Percentiles rank a stretch among this genome's conserved stretches.
These are phyloP conservation scores for Oreotragus oreotragus DNA, from an alignment of 2,113 vertebrate genomes.

Conservation along the genomic window DNA sequence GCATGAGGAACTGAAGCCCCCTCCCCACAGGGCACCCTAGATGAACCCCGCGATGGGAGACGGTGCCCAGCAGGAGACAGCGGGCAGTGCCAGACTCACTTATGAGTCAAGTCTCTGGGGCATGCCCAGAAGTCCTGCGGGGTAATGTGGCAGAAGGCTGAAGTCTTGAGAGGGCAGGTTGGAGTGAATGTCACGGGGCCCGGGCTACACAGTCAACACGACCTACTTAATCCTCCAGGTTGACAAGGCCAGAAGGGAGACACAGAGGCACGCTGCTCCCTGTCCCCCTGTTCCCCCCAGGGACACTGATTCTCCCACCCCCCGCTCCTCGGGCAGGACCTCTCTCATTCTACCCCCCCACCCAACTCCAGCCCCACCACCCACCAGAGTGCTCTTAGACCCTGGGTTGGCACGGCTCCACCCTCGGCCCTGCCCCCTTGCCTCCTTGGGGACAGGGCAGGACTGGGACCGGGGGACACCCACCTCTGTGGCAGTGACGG, in stretches of 20 bases:
- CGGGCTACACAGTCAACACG: accelerated
- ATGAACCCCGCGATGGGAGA: accelerated
- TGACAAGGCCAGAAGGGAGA: background rate
- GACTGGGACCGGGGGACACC: background rate
- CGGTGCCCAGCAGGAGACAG: background rate
- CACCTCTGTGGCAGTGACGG: slow-evolving; percentile 90
- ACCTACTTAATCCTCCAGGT: background rate
- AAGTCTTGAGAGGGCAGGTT: background rate
- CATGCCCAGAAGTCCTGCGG: background rate
- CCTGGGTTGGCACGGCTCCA: background rate
- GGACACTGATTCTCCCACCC: background rate
- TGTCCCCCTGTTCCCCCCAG: background rate
- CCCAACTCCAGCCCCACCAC: background rate
- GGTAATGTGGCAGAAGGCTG: background rate
- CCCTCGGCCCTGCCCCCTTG: background rate
- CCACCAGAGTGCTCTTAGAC: background rate
- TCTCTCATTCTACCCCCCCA: background rate
- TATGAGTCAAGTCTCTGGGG: too few relatives aligned
- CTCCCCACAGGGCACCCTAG: background rate
- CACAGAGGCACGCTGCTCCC: accelerated
- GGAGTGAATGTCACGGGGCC: background rate
- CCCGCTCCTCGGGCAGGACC: background rate
- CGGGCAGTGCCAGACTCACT: background rate
- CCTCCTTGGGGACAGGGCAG: background rate
- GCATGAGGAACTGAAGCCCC: background rate